A percentile compares a stretch with the other conserved stretches of the same genome.
phyloP scores from a whole-genome alignment of 2,888 invertebrate genomes.

The Nebria salina region DNA sequence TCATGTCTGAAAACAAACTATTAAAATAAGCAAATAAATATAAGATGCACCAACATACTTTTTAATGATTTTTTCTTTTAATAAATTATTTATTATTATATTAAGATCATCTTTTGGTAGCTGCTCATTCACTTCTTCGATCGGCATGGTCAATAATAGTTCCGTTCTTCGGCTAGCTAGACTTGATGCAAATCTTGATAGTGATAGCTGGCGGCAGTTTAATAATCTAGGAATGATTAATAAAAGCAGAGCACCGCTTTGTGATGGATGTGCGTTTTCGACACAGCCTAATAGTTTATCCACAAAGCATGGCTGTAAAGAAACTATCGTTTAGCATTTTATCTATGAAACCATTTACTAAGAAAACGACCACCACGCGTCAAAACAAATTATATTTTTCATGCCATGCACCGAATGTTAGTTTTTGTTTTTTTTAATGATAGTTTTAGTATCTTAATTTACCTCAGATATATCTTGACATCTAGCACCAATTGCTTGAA shows the following conservation, averaged over 20 bases:
- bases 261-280: constrained; percentile 73
- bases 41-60: constrained; percentile 64
- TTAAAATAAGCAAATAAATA: not conserved
- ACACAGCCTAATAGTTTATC: constrained; percentile 75
- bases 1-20: constrained; percentile 64
- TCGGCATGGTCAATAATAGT: constrained; percentile 70
- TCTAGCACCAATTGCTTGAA: constrained; percentile 76
- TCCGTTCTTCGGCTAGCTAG: constrained; percentile 77
- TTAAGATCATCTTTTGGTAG: constrained; percentile 76
- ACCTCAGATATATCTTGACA: constrained; percentile 69
- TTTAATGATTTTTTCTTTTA: constrained; percentile 68
- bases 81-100: constrained; percentile 71
- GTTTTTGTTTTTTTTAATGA: too few relatives aligned
- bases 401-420: too few relatives aligned
- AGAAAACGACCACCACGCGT: too few relatives aligned
- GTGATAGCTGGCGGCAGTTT: constrained; percentile 73
- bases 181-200: constrained; percentile 75
- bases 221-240: constrained; percentile 72
- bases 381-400: too few relatives aligned
- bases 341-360: too few relatives aligned
- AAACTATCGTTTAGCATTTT: constrained; percentile 48
- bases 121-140: constrained; percentile 71
- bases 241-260: constrained; percentile 76
- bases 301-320: constrained; percentile 73
- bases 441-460: constrained; percentile 17